Conservation (phyloP, 2,797 vertebrate species). For the Eremophila alpestris region DNA sequence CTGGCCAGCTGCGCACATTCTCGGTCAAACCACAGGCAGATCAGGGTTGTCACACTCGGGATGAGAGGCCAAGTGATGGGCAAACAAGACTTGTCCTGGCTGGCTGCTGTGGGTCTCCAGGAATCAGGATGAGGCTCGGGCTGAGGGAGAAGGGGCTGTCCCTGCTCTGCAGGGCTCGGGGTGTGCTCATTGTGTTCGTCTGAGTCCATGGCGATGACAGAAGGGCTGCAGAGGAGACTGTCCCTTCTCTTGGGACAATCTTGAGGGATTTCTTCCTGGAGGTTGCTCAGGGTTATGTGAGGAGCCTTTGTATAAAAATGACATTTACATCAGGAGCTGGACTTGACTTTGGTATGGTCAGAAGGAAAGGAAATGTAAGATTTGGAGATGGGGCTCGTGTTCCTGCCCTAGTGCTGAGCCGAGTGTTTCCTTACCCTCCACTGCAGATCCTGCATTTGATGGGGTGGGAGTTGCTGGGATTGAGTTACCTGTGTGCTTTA, state of each 20-base stretch:
- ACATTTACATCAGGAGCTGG: background rate
- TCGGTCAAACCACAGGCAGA: background rate
- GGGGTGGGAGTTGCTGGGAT: background rate
- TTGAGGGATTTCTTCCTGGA: background rate
- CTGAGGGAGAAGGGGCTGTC: background rate
- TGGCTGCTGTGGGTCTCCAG: background rate
- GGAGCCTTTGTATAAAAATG: background rate
- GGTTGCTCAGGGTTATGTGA: background rate
- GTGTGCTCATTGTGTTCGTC: background rate
- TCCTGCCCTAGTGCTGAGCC: background rate
- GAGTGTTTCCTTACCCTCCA: background rate
- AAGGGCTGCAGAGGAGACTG: background rate
- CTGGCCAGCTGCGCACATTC: background rate
- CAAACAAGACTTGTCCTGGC: background rate
- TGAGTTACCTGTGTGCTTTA: background rate
- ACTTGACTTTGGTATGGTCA: background rate
- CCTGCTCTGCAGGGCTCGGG: background rate
- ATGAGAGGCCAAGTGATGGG: background rate
- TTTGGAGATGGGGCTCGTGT: background rate
- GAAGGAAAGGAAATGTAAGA: background rate
- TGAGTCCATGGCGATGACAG: rapidly evolving
- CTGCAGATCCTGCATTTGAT: background rate
- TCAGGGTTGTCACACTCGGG: background rate
- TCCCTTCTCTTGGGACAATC: background rate
- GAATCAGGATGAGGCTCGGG: background rate